Evolutionary conservation across 2,113 vertebrate genomes (phyloP), one percentile per base, ranked within the genome.

Genomic region (Lipotes vexillifer): DNA sequence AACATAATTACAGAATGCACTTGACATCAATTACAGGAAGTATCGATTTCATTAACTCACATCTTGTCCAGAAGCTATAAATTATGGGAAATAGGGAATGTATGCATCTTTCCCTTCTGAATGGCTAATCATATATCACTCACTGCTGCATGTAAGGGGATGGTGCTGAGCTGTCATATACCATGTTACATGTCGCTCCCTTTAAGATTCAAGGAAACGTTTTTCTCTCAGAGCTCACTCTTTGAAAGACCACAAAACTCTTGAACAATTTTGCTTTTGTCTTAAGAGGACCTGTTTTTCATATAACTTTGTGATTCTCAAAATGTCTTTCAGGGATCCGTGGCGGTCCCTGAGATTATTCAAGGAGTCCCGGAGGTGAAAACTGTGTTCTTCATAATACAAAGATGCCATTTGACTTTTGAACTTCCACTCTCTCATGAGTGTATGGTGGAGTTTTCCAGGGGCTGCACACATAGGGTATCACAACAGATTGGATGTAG

Each of bases 1-100:
- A 98, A 59, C 78, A 88, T 95, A 98, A 66, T 98, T 98, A 97
- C 49, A 96, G 96, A 98, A 97, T 83, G 31, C 94, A 96, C 41
- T 96, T 46, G 44, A 97, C 97, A 97, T 98, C 91, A 98, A 94
- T 93, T 97, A 97, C 11, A 96, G 77, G 81, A 59, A 86, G 33
- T 78, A 96, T 90, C 96, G 92, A 97, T 97, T 97, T 97, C 57
- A 91, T 97, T 97, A 98, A 93, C 88, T 94, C 36, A 84, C 57
- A 82, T 97, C 83, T 74, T 95, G 84, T 93, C 77, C 61, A 96
- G 93, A 71, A 88, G 49, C 92, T 97, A 52, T 84, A 72, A 94
- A 97, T 97, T 93, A 84, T n/a, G 17, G 93, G 36, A 83, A 36
- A 92, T 61, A 82, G n/a, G 20, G 80, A 90, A 93, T 90, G 92